These are phyloP conservation scores for Dicerorhinus sumatrensis DNA, from an alignment of 2,113 vertebrate species.

Conservation along the genomic window DNA sequence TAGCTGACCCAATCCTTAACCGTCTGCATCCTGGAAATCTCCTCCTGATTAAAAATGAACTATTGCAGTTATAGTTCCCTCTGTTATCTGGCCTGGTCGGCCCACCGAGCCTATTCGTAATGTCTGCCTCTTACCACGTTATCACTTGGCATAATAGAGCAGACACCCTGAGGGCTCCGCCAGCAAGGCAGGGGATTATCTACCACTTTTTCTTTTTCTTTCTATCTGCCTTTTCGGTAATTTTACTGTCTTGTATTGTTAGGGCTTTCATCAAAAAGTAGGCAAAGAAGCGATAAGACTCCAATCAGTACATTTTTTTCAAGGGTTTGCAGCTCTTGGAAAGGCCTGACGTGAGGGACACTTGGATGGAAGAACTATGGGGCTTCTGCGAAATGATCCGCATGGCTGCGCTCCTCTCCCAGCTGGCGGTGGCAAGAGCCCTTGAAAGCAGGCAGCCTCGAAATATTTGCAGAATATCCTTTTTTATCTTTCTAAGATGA, in stretches of 20 bases:
- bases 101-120: neutral
- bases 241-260: neutral
- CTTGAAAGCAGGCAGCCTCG: neutral
- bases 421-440: neutral
- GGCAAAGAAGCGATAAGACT: neutral
- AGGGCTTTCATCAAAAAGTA: conserved; percentile 14
- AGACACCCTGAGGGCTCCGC: neutral
- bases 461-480: neutral
- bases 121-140: neutral
- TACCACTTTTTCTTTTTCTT: neutral
- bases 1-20: neutral
- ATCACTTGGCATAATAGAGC: neutral
- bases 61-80: neutral
- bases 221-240: neutral
- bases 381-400: neutral
- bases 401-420: neutral
- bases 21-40: neutral
- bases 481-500: neutral
- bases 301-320: neutral
- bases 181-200: neutral
- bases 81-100: neutral
- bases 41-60: neutral
- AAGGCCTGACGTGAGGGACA: neutral
- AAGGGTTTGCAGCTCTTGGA: neutral
- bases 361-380: neutral